phyloP scores from a whole-genome alignment of 2,888 invertebrate species.

The Lithophane ornitopus region DNA sequence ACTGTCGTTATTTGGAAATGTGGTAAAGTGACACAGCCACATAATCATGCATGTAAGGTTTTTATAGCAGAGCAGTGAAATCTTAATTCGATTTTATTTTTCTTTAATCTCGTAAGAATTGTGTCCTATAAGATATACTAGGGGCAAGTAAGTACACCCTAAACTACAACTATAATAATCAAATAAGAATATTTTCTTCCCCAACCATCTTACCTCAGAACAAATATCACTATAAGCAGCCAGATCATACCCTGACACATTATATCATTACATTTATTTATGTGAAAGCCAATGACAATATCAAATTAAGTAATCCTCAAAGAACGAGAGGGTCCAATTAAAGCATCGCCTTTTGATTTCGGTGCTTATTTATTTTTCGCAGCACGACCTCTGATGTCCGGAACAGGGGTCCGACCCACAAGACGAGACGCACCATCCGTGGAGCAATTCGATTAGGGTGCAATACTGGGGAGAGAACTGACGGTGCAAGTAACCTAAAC shows the following conservation, averaged over 20 bases:
- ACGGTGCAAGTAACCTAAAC: slow-evolving; percentile 81
- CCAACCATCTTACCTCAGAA: background rate
- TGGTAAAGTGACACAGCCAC: slow-evolving; percentile 20
- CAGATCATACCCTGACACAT: slow-evolving; percentile 51
- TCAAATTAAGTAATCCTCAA: slow-evolving; percentile 86
- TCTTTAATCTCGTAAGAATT: no score
- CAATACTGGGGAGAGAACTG: slow-evolving; percentile 86
- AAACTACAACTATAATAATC: background rate
- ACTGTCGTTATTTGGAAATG: slow-evolving; percentile 13
- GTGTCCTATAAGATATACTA: no score
- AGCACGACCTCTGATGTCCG: slow-evolving; percentile 86
- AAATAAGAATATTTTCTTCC: slow-evolving; percentile 11
- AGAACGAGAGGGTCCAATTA: slow-evolving; percentile 87
- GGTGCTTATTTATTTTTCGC: slow-evolving; percentile 88
- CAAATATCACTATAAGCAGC: slow-evolving; percentile 35
- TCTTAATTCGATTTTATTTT: no score
- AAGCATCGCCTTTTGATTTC: slow-evolving; percentile 85
- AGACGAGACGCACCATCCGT: slow-evolving; percentile 88
- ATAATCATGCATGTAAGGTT: slow-evolving; percentile 7
- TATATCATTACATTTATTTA: slow-evolving; percentile 60
- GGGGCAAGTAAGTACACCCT: no score
- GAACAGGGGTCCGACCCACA: slow-evolving; percentile 85
- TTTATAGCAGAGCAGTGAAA: background rate
- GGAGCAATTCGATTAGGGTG: slow-evolving; percentile 90
- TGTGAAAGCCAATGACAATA: slow-evolving; percentile 76